Evolutionary conservation across 2,797 vertebrate genomes (phyloP).

Genomic region (Amblyopsis hoosieri): DNA sequence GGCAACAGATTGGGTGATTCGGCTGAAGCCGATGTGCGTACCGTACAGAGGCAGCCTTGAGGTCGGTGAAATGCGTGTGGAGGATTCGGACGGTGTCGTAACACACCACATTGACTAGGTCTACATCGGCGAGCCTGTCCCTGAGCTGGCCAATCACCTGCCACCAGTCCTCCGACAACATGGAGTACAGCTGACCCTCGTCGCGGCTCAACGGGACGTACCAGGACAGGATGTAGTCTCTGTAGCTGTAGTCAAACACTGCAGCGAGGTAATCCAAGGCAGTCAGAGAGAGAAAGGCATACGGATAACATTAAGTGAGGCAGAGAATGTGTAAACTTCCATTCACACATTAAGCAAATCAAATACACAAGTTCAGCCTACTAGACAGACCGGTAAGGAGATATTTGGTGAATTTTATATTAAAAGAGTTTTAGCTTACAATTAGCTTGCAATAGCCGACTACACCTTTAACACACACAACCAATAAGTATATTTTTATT

Average conservation of each 20-base stretch:
- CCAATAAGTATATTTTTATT: too few relatives aligned
- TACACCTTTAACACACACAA: too few relatives aligned
- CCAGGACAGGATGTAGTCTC: conserved; percentile 97
- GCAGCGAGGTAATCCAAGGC: neutral
- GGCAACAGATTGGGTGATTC: too few relatives aligned
- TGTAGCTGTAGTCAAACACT: conserved; percentile 97
- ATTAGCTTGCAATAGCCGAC: too few relatives aligned
- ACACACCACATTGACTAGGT: conserved; percentile 93
- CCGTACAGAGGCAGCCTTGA: conserved; percentile 93
- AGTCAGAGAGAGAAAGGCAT: neutral
- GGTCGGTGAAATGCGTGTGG: conserved; percentile 93
- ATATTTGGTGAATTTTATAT: neutral
- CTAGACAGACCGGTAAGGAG: too few relatives aligned
- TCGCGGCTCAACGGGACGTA: conserved; percentile 89
- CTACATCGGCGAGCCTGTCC: conserved; percentile 85
- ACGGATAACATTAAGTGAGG: neutral
- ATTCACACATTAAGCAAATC: too few relatives aligned
- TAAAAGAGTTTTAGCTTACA: neutral
- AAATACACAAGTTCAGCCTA: neutral
- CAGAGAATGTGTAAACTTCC: neutral
- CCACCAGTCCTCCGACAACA: conserved; percentile 97
- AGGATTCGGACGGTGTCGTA: conserved; percentile 89
- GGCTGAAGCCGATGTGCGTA: conserved; percentile 57
- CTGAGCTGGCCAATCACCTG: conserved; percentile 89
- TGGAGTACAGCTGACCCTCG: conserved; percentile 90